Conservation (phyloP, 2,113 vertebrate genomes). For the Peucedramus taeniatus region DNA sequence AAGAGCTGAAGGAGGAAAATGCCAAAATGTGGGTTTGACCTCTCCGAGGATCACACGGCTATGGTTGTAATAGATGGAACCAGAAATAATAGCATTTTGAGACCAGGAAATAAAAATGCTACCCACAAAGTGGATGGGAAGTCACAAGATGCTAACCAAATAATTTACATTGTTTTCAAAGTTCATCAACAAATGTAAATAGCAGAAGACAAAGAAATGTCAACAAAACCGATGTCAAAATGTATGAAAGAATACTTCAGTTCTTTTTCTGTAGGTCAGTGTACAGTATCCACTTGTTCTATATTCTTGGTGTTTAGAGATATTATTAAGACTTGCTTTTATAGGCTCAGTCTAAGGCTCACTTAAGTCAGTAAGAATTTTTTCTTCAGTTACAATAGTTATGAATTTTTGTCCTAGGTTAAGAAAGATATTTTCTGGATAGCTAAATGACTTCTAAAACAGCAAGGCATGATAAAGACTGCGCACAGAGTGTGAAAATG, state of each 20-base stretch:
- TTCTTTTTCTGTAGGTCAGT: neutral
- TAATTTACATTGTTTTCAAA: constrained; percentile 22
- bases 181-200: constrained; percentile 16
- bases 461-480: neutral
- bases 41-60: constrained; percentile 19
- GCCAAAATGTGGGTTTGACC: constrained; percentile 51
- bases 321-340: neutral
- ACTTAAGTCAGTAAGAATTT: neutral
- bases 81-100: constrained; percentile 14
- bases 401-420: neutral
- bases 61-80: neutral
- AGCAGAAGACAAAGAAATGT: neutral
- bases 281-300: neutral
- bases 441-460: neutral
- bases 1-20: constrained; percentile 57
- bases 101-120: constrained; percentile 24
- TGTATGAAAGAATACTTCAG: neutral
- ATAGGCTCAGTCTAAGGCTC: neutral
- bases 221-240: neutral
- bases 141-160: constrained; percentile 32
- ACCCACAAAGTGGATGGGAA: neutral
- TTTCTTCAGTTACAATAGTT: neutral
- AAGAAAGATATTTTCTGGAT: neutral
- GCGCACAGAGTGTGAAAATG: neutral
- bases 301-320: neutral